Evolutionary conservation across 2,888 invertebrate genomes (phyloP), one percentile per base, ranked within the genome.

Genomic region (Diadegma fenestrale): DNA sequence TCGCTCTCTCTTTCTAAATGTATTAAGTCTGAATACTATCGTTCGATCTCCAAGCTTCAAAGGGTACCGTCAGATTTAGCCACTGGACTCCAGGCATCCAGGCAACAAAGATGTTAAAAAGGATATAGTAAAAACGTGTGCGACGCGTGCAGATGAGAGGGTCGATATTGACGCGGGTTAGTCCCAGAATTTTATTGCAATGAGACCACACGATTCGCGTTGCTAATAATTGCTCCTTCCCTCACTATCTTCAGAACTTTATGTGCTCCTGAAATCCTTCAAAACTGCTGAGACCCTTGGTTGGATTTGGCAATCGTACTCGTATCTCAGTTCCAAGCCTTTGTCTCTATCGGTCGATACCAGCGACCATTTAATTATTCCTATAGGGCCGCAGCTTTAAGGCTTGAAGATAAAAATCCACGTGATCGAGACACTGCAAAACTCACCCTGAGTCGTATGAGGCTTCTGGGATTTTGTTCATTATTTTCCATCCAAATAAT

Each of bases 311-410:
- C 73, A 58, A 68, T 69, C 33, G n/a, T 48, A 41, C 41, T 17
- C 17, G 37, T 72, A 63, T 51, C 73, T 66, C 43, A 43, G 54
- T 30, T 22, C 71, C 43, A 73, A 51, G 72, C 77, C 84, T 80
- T 77, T 78, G 80, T 77, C 84, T 80, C 72, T 63, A 68, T 81
- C 78, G 77, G 45, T n/a, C 43, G 48, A 33, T 41, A 45, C 54
- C 68, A 79, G 66, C 54, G 78, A 81, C 86, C 87, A 89, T 89
- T 89, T 90, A 90, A 91, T 91, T 91, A 90, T 89, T 89, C 89
- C 90, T 86, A 79, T 79, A 87, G 91, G 78, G 86, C n/a, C n/a
- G n/a, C 88, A 85, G 66, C 82, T 84, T 82, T 84, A 88, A 89
- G 87, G 88, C 86, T 78, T 84, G 76, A 72, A 54, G 82, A 85